Evolutionary conservation across 1,140 invertebrate genomes (phyloP), one percentile per base, ranked within the genome.

Genomic region (Dermatophagoides farinae): DNA sequence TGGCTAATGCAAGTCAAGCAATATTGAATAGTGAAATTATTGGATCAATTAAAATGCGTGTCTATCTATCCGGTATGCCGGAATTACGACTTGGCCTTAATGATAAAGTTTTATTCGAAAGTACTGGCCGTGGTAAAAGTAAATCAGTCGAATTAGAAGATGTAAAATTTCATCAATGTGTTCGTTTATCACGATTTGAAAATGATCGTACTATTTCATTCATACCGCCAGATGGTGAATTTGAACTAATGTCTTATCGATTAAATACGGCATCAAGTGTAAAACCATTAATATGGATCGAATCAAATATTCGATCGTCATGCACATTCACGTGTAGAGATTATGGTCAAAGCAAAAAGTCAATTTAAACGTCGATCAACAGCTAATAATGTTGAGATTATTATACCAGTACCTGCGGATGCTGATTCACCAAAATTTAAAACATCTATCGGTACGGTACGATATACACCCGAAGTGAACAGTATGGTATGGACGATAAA

Each of bases 111-210:
- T 72, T 98, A 0, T 98, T 97, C 76, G 93, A 99, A 72, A 93
- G 87, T 62, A 97, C 91, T 20, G 93, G 95, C 1, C 77, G 93
- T 76, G 93, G 92, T 0, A 98, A 97, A 74, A 96, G 88, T 22
- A 98, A 98, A 73, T 96, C 91, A 22, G 95, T 99, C 0, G 96
- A 99, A 73, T 72, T 99, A 43, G 96, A 99, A 74, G 96, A 99
- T 75, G 91, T 97, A 0, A 99, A 99, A 72, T 99, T 99, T 70
- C 96, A 99, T 74, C 96, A 99, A 70, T 99, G 96, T 74, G 96
- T 99, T 0, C 77, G 95, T 64, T 73, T 99, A 52, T 97, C 95
- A 0, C 76, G 82, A 52, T 99, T 99, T 76, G 96, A 99, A 71
- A 98, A 97, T 71, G 95, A 99, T 70, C 79, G 95, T 43, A 97